Evolutionary conservation across 2,797 vertebrate species (phyloP), one percentile per base, ranked within the genome.

Genomic region (Tarsius wallacei): DNA sequence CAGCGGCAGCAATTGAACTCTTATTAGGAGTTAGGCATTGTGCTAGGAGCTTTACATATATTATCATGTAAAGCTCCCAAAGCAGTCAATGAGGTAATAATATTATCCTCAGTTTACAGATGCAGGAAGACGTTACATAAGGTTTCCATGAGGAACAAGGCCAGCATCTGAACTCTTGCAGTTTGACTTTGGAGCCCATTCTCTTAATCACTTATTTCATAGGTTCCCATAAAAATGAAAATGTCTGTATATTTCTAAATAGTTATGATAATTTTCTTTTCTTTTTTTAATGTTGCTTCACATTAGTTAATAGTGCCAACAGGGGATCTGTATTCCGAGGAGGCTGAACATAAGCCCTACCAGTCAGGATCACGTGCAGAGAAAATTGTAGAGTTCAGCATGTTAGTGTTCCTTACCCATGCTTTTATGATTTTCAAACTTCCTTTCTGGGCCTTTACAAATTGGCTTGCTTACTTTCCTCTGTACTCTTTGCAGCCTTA

Each of bases 381-480:
- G 51, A 66, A 86, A 78, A 17, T 17, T 8, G 53, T 28, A 17
- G 61, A 19, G 33, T 49, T 66, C 28, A 84, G 16, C 36, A 31
- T 31, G 14, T 51, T 64, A 36, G 12, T 61, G 21, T n/a, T 74
- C 15, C 19, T 61, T 57, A 22, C 5, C 14, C 5, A 17, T 78
- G 21, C 51, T 74, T 53, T 71, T n/a, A 31, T 47, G 7, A 4
- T 59, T 59, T 26, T 86, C 57, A 53, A 0, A 15, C 80, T 89
- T 80, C 12, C 76, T 66, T 94, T 93, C 90, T 91, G 9, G 1
- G 80, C 28, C 42, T 91, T 90, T n/a, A 33, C 68, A 86, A 74
- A 70, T 42, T 33, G 70, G 0, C 70, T 64, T 88, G 73, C n/a
- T 87, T 49, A 49, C 53, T 83, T 91, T 77, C 47, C 17, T 88